These are phyloP conservation scores for Heliocidaris erythrogramma DNA, from an alignment of 35 echinoderm and acorn worm species.

Conservation along the genomic window DNA sequence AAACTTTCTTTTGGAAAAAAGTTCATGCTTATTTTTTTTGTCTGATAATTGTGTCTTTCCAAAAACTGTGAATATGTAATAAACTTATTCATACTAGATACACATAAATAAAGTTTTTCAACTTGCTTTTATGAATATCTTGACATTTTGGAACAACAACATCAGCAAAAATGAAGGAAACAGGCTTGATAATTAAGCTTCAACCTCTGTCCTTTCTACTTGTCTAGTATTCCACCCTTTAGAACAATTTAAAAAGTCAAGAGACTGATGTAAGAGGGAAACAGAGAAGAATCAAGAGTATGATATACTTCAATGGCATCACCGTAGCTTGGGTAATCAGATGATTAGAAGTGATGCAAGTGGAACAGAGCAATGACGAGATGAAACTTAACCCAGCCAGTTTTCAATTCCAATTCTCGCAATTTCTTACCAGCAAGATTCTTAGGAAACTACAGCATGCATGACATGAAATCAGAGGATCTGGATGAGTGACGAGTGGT, in stretches of 20 bases:
- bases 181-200: no score
- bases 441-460: not conserved
- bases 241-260: not conserved
- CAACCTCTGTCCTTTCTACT: no score
- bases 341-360: not conserved
- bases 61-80: no score
- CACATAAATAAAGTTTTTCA: not conserved
- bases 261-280: no score
- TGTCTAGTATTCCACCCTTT: not conserved
- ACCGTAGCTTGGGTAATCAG: no score
- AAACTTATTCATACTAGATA: no score
- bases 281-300: no score
- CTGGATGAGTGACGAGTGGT: not conserved
- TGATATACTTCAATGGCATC: no score
- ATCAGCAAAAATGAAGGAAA: no score
- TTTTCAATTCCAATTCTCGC: not conserved
- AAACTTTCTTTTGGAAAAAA: not conserved
- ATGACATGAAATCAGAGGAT: not conserved
- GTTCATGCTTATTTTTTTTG: not conserved
- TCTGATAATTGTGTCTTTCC: not conserved
- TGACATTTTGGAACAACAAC: no score
- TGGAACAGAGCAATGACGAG: not conserved
- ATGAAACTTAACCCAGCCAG: not conserved
- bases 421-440: not conserved
- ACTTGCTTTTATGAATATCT: not conserved